phyloP scores from a whole-genome alignment of 2,113 vertebrate species.

The Cavia porcellus region DNA sequence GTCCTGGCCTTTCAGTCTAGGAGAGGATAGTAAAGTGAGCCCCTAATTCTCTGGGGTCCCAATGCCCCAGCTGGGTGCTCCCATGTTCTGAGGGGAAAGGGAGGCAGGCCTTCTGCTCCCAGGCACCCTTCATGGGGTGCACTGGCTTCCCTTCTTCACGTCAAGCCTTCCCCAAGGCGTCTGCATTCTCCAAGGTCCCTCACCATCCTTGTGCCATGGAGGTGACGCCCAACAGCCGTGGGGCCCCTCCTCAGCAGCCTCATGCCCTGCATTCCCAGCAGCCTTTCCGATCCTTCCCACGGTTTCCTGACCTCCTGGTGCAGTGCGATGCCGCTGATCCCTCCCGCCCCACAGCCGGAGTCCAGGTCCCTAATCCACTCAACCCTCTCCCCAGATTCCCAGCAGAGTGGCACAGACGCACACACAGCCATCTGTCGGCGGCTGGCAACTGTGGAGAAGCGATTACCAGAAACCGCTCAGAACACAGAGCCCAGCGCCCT shows the following conservation, averaged over 20 bases:
- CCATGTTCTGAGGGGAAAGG: background rate
- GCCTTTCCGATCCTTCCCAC: background rate
- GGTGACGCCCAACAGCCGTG: accelerated
- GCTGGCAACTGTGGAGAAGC: background rate
- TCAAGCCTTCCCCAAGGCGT: background rate
- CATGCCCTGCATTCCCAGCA: background rate
- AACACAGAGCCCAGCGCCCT: accelerated
- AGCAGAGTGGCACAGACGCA: background rate
- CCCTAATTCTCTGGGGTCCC: background rate
- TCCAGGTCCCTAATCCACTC: background rate
- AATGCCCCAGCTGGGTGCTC: background rate
- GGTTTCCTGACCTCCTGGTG: background rate
- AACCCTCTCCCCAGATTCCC: background rate
- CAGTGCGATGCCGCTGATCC: background rate
- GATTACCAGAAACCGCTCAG: accelerated
- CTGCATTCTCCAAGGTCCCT: background rate
- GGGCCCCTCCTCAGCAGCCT: background rate
- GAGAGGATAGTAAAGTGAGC: background rate
- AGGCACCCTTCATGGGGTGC: background rate
- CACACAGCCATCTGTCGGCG: background rate
- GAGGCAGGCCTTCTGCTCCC: background rate
- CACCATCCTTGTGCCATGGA: accelerated
- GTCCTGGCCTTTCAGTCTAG: background rate
- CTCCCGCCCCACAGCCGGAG: background rate
- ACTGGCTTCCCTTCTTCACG: background rate